Percentiles rank a stretch among this genome's conserved stretches.
phyloP scores from a whole-genome alignment of 1,140 invertebrate species.

The Bombus terrestris region DNA sequence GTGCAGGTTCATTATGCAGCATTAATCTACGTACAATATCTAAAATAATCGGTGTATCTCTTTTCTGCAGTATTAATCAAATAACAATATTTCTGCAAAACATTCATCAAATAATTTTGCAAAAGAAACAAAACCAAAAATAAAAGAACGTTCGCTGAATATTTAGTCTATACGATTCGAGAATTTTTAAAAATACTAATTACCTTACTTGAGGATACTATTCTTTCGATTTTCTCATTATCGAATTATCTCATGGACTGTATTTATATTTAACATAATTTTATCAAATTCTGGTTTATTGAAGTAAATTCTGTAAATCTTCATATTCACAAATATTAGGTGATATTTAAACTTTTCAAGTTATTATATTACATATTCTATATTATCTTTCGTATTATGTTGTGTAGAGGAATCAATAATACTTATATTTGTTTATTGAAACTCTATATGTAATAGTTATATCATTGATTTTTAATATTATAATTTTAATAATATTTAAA shows the following conservation, averaged over 20 bases:
- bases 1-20: not conserved
- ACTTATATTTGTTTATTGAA: no score
- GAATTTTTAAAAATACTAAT: not conserved
- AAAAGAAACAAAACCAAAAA: not conserved
- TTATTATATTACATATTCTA: no score
- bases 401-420: no score
- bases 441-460: no score
- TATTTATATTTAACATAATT: not conserved
- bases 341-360: no score
- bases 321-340: no score
- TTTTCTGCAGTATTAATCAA: not conserved
- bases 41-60: not conserved
- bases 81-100: not conserved
- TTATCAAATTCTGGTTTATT: not conserved
- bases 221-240: not conserved
- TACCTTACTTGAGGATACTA: not conserved
- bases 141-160: not conserved
- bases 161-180: not conserved
- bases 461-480: no score
- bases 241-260: not conserved
- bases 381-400: no score
- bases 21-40: not conserved
- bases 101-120: not conserved
- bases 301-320: no score
- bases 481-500: no score